phyloP scores from a whole-genome alignment of 2,113 vertebrate species.

The Cyanoderma ruficeps region DNA sequence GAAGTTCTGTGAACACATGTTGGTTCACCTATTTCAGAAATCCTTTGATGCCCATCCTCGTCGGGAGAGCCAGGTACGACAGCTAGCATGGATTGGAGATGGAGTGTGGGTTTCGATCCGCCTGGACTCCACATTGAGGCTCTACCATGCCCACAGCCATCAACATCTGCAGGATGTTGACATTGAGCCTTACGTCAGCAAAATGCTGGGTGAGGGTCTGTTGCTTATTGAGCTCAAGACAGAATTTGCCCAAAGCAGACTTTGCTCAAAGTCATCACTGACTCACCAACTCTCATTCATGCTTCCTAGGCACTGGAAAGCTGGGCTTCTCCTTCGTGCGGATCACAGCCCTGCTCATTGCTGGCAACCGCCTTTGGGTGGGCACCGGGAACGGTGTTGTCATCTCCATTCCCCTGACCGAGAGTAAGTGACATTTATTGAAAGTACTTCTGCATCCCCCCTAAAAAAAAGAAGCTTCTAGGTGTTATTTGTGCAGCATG shows the following conservation, averaged over 20 bases:
- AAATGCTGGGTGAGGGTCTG: constrained; percentile 90
- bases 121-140: constrained; percentile 91
- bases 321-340: constrained; percentile 97
- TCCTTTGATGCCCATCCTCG: constrained; percentile 97
- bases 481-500: not conserved
- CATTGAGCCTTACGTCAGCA: constrained; percentile 98
- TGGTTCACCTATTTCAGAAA: constrained; percentile 73
- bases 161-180: constrained; percentile 98
- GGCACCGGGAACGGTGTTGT: constrained; percentile 97
- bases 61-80: constrained; percentile 95
- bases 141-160: constrained; percentile 95
- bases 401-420: constrained; percentile 97
- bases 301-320: constrained; percentile 89
- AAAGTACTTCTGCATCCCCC: not conserved
- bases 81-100: constrained; percentile 96
- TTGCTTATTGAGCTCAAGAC: not conserved
- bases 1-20: not conserved
- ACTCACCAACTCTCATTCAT: not conserved
- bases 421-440: constrained; percentile 82
- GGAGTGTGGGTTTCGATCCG: constrained; percentile 98
- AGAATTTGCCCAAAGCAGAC: not conserved
- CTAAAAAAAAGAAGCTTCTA: not conserved
- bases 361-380: constrained; percentile 96
- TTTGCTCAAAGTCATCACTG: not conserved
- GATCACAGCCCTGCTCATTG: constrained; percentile 95